Percentiles rank a stretch among this genome's conserved stretches.
phyloP scores from a whole-genome alignment of 2,888 invertebrate genomes.

The Lomographa bimaculata region DNA sequence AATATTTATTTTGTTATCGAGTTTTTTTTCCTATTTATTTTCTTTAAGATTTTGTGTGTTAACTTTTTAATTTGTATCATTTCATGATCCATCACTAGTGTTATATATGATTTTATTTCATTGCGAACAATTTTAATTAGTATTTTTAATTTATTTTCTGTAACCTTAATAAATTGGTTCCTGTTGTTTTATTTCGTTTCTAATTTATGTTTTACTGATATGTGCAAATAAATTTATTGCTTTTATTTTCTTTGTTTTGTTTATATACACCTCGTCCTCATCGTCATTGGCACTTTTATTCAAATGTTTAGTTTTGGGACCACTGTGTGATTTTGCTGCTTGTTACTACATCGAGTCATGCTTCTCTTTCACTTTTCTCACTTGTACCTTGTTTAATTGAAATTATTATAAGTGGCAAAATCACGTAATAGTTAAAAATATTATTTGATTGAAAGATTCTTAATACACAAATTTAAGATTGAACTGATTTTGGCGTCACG shows the following conservation, averaged over 20 bases:
- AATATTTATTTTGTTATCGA: constrained; percentile 76
- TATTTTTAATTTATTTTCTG: constrained; percentile 48
- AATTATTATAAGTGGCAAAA: too few relatives aligned
- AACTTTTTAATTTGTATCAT: constrained; percentile 36
- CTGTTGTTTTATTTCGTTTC: constrained; percentile 83
- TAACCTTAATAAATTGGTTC: constrained; percentile 62
- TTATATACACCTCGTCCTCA: constrained; percentile 12
- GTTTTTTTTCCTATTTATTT: constrained; percentile 60
- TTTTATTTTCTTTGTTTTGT: constrained; percentile 60
- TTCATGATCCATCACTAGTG: constrained; percentile 35
- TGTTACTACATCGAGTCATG: too few relatives aligned
- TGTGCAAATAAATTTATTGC: constrained; percentile 81
- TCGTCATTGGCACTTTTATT: constrained; percentile 1
- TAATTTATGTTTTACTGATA: constrained; percentile 71
- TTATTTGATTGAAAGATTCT: too few relatives aligned
- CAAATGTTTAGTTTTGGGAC: too few relatives aligned
- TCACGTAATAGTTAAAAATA: too few relatives aligned
- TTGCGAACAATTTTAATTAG: constrained; percentile 40
- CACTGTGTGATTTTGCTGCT: too few relatives aligned
- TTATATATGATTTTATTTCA: constrained; percentile 53
- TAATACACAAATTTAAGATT: too few relatives aligned
- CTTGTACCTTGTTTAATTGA: too few relatives aligned
- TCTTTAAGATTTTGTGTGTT: constrained; percentile 64
- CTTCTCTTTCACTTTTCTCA: too few relatives aligned
- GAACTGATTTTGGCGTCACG: too few relatives aligned